Percentiles rank a stretch among this genome's conserved stretches.
Evolutionary conservation across 2,113 vertebrate species (phyloP).

Genomic region (Vulpes ferrilata): DNA sequence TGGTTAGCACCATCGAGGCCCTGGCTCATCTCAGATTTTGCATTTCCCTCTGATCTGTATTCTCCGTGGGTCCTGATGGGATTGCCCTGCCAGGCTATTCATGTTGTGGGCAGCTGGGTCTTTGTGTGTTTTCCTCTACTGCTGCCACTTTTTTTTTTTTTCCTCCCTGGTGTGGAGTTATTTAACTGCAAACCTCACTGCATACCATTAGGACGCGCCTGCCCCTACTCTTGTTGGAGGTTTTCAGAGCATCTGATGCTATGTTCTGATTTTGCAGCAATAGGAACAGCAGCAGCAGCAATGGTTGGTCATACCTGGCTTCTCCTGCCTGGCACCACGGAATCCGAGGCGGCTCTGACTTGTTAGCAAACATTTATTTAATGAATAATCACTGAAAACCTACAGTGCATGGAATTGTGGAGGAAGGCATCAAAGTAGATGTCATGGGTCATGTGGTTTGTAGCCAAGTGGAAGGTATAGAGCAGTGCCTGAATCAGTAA

Average conservation of each 20-base stretch:
- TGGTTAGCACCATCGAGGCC: background rate
- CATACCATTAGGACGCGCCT: background rate
- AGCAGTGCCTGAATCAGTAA: background rate
- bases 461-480: background rate
- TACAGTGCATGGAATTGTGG: background rate
- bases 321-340: background rate
- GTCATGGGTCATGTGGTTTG: background rate
- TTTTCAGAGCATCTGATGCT: background rate
- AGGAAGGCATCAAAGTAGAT: background rate
- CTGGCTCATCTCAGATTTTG: background rate
- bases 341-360: background rate
- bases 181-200: background rate
- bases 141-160: constrained; percentile 39
- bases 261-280: background rate
- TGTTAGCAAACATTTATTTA: background rate
- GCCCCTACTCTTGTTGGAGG: background rate
- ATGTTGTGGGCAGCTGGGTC: constrained; percentile 76
- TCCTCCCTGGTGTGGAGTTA: background rate
- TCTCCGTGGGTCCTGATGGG: constrained; percentile 40
- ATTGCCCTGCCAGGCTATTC: constrained; percentile 71
- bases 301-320: background rate
- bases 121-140: constrained; percentile 71
- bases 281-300: accelerated
- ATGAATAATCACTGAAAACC: background rate
- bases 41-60: constrained; percentile 76